phyloP scores from a whole-genome alignment of 2,797 vertebrate species.

The Sus cebifrons region DNA sequence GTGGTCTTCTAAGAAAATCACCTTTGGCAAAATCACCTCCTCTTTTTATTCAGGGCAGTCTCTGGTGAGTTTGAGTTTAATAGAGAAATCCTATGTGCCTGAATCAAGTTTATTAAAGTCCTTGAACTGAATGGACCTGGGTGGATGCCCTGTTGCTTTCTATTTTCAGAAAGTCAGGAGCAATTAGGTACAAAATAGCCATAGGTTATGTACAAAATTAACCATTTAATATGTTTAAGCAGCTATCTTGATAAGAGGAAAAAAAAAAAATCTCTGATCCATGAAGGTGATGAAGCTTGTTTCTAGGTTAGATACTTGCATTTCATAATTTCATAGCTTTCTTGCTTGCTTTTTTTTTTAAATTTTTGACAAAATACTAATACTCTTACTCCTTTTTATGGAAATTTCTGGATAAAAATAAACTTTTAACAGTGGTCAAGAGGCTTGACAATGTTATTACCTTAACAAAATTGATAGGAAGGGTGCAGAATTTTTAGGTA shows the following conservation, averaged over 20 bases:
- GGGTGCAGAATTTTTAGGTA: neutral
- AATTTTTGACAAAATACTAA: neutral
- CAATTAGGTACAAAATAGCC: neutral
- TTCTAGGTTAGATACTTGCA: neutral
- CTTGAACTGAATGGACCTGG: neutral
- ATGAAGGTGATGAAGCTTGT: neutral
- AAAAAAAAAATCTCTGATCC: constrained; percentile 20
- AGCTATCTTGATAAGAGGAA: neutral
- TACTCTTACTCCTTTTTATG: neutral
- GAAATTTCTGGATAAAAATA: neutral
- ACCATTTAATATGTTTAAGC: constrained; percentile 10
- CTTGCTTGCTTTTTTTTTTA: neutral
- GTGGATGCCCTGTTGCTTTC: neutral
- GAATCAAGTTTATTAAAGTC: neutral
- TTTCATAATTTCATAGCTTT: constrained; percentile 16
- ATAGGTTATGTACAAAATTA: neutral
- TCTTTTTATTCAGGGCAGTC: constrained; percentile 23
- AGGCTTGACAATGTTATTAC: neutral
- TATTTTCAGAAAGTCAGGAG: neutral
- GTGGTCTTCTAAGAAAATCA: constrained; percentile 9
- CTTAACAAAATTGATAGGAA: neutral
- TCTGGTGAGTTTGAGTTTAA: constrained; percentile 21
- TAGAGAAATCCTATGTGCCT: neutral
- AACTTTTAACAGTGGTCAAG: neutral
- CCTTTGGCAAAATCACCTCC: neutral